Base-by-base conservation (phyloP, 1,140 invertebrate species). In the Bombyx mandarina region DNA sequence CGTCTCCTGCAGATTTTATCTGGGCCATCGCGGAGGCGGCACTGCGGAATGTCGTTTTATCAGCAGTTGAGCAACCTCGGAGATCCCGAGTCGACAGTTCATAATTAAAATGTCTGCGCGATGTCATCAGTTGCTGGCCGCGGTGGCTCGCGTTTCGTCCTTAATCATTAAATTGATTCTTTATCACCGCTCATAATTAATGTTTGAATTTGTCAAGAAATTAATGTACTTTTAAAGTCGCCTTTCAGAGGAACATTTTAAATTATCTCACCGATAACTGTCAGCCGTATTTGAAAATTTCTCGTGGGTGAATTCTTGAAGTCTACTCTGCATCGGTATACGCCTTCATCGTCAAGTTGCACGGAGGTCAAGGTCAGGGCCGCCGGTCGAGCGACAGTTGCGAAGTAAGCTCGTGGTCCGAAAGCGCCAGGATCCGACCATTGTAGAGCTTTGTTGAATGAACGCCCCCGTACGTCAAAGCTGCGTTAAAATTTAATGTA, bases 271-370 rank as follows among this genome's bases (percentile, higher is more conserved):
- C 96, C 95, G 79, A 97, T 96, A 65, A 97, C 95, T 68, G 95
- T 96, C 66, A 98, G 91, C 79, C 95, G 94, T 73, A 97, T 95
- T 86, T 95, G 93, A 77, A 93, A 95, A 85, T 97, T 97, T 68
- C 95, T 91, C 3, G 96, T 97, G 0, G 95, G 95, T 8, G 95
- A 96, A 73, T 96, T 95, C 73, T 92, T 93, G 82, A 97, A 98
- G 79, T 97, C 96, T 4, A 97, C 96, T 61, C 96, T 90, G 82
- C 96, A 97, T 56, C 95, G 89, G 78, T 97, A 97, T 35, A 91
- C 90, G 2, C 95, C 96, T 74, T 95, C 94, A 77, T 97, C 96
- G 62, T 93, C 91, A 61, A 94, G 88, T 66, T 94, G 92, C 10
- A 97, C 94, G 43, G 93, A 92, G 69, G 94, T 93, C 45, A 97